Percentiles rank a stretch among this genome's conserved stretches.
Evolutionary conservation across 2,113 vertebrate species (phyloP).

Genomic region (Oriolus oriolus): DNA sequence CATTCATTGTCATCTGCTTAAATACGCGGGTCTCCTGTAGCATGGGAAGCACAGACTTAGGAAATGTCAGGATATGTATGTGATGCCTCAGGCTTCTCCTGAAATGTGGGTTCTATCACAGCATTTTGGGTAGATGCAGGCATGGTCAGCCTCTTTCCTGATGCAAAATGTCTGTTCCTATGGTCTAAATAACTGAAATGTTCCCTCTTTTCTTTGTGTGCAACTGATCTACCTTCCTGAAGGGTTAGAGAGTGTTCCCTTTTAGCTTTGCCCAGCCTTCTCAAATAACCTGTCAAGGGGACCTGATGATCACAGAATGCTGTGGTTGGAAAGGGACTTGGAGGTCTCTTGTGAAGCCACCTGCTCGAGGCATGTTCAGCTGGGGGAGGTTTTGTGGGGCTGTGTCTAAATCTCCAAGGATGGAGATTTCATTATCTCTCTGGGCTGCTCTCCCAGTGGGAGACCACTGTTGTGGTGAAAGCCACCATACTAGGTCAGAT

Average conservation of each 20-base stretch:
- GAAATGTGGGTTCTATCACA: neutral
- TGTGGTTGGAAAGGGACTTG: neutral
- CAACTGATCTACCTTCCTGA: neutral
- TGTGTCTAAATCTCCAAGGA: neutral
- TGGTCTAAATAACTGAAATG: neutral
- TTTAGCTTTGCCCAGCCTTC: neutral
- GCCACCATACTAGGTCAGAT: neutral
- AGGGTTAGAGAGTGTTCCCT: neutral
- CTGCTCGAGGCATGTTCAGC: rapidly evolving
- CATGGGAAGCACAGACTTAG: neutral
- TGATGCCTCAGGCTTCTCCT: neutral
- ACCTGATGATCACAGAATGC: neutral
- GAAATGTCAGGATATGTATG: neutral
- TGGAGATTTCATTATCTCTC: neutral
- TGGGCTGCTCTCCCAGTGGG: neutral
- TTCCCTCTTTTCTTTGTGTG: neutral
- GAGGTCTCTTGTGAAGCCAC: neutral
- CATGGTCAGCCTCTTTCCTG: neutral
- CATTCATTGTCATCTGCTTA: rapidly evolving
- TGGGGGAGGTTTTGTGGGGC: neutral
- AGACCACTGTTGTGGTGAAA: neutral
- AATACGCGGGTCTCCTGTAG: neutral
- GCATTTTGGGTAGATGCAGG: neutral
- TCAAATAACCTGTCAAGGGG: neutral
- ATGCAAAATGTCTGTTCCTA: neutral